A percentile compares a stretch with the other conserved stretches of the same genome.
These are phyloP conservation scores for Leptura quadrifasciata DNA, from an alignment of 2,888 invertebrate genomes.

Conservation along the genomic window DNA sequence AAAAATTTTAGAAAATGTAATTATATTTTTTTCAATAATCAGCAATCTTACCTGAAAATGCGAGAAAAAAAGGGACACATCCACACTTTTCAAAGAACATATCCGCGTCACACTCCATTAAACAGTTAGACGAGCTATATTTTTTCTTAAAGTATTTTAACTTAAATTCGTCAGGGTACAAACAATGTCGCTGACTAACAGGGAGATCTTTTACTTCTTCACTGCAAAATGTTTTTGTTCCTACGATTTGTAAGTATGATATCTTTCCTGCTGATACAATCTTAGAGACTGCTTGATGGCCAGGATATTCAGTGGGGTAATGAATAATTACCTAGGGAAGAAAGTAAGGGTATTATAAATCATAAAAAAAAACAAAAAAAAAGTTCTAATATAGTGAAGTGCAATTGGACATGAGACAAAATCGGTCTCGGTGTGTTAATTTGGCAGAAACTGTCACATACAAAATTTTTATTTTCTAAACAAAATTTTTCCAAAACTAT, in stretches of 20 bases:
- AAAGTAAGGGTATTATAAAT: background rate
- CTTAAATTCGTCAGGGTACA: constrained; percentile 55
- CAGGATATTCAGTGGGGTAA: constrained; percentile 64
- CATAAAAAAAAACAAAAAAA: too few species aligned
- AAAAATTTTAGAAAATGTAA: too few species aligned
- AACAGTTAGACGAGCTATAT: constrained; percentile 68
- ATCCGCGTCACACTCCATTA: constrained; percentile 62
- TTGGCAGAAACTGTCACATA: too few species aligned
- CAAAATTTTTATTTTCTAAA: too few species aligned
- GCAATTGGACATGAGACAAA: too few species aligned
- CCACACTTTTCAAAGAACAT: constrained; percentile 61
- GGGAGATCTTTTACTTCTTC: constrained; percentile 59
- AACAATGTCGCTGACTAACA: constrained; percentile 64
- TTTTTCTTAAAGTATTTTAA: constrained; percentile 61
- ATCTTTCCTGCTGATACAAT: constrained; percentile 56
- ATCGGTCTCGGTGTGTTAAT: too few species aligned
- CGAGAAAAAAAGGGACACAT: constrained; percentile 67
- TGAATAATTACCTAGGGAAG: constrained; percentile 64
- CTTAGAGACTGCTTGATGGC: constrained; percentile 54
- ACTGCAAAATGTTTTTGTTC: constrained; percentile 60
- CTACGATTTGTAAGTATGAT: constrained; percentile 60
- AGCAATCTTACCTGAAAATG: constrained; percentile 56
- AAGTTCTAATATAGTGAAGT: too few species aligned
- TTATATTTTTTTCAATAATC: too few species aligned
- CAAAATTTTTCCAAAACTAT: too few species aligned